Conservation (phyloP, 1,140 invertebrate species). For the Ips nitidus region DNA sequence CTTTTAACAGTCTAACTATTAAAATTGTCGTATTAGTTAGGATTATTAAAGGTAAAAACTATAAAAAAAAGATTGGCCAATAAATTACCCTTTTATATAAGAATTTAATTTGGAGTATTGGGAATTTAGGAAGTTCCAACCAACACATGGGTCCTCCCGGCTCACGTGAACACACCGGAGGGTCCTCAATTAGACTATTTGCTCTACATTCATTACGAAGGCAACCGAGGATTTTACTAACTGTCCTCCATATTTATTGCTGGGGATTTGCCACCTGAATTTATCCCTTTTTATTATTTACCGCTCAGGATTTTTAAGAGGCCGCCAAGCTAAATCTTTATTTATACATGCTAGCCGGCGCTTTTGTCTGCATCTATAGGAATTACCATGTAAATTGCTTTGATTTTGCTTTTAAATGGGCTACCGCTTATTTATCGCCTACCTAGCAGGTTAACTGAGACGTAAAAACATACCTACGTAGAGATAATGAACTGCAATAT, state of each 20-base stretch:
- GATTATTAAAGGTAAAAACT: too few species aligned
- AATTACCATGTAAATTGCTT: slow-evolving; percentile 16
- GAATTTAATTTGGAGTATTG: background rate
- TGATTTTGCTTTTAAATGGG: background rate
- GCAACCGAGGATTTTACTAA: slow-evolving; percentile 47
- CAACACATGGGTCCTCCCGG: slow-evolving; percentile 32
- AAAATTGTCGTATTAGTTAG: too few species aligned
- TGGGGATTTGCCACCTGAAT: slow-evolving; percentile 40
- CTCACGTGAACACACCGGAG: slow-evolving; percentile 19
- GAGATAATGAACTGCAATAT: too few species aligned
- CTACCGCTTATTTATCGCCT: too few species aligned
- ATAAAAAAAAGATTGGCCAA: background rate
- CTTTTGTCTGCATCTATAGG: background rate
- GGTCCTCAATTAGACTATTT: slow-evolving; percentile 39
- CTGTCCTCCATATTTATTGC: slow-evolving; percentile 46
- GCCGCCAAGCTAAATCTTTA: slow-evolving; percentile 19
- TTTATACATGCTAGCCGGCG: slow-evolving; percentile 5
- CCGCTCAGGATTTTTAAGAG: slow-evolving; percentile 22
- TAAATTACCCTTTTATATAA: background rate
- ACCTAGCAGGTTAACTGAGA: too few species aligned
- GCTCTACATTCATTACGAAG: slow-evolving; percentile 43
- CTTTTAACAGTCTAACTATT: too few species aligned
- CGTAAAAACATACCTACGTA: too few species aligned
- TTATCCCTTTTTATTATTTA: slow-evolving; percentile 35
- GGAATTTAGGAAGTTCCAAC: background rate